Conservation (phyloP, 2,113 vertebrate genomes). For the Entomyzon cyanotis region DNA sequence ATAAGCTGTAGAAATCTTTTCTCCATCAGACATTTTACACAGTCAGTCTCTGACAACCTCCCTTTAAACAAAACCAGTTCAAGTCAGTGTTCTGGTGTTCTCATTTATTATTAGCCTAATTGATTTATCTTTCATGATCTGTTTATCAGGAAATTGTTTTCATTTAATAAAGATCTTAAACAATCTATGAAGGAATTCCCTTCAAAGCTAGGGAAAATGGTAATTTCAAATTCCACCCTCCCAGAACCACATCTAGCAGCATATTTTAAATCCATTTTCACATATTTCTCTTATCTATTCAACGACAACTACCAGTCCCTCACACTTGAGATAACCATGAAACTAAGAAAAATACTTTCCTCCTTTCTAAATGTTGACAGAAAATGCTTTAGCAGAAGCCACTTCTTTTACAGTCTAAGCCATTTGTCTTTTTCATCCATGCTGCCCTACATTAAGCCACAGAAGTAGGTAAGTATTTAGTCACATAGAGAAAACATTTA, state of each 20-base stretch:
- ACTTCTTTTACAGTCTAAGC: neutral
- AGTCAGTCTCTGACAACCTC: neutral
- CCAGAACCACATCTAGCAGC: conserved; percentile 33
- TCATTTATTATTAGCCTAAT: neutral
- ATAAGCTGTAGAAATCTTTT: neutral
- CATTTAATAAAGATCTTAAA: conserved; percentile 48
- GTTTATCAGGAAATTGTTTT: conserved; percentile 45
- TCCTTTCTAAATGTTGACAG: conserved; percentile 41
- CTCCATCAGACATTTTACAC: neutral
- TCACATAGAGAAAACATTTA: neutral
- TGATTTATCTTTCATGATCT: conserved; percentile 23
- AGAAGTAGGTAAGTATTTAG: neutral
- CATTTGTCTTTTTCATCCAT: conserved; percentile 15
- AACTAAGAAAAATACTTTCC: conserved; percentile 35
- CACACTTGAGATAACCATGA: conserved; percentile 41
- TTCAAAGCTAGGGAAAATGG: neutral
- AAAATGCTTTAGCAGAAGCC: conserved; percentile 25
- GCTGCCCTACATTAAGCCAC: neutral
- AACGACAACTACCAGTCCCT: conserved; percentile 34
- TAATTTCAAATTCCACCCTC: conserved; percentile 32
- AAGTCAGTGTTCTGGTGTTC: neutral
- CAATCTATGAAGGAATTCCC: conserved; percentile 1
- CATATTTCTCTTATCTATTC: conserved; percentile 65
- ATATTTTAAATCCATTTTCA: conserved; percentile 48
- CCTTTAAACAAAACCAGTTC: neutral